phyloP scores from a whole-genome alignment of 2,797 vertebrate species.

The Xerus rutilus region DNA sequence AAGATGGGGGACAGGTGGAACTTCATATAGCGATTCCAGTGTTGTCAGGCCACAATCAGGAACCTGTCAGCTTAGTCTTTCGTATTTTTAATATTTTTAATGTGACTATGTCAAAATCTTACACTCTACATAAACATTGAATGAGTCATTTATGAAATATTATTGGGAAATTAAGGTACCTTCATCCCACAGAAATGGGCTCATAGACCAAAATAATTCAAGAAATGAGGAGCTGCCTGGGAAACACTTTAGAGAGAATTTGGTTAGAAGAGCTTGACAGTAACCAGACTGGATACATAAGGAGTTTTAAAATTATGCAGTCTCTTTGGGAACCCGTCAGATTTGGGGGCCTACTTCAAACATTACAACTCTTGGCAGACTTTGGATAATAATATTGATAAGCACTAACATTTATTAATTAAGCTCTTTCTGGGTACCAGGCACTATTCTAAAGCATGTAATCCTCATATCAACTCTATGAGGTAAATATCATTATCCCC shows the following conservation, averaged over 20 bases:
- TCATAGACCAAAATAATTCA: slow-evolving; percentile 33
- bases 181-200: slow-evolving; percentile 5
- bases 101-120: slow-evolving; percentile 39
- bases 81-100: slow-evolving; percentile 62
- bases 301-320: neutral
- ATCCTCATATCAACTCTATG: neutral
- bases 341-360: slow-evolving; percentile 17
- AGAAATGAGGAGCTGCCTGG: neutral
- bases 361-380: slow-evolving; percentile 3
- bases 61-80: slow-evolving; percentile 10
- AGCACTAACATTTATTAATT: slow-evolving; percentile 33
- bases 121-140: neutral
- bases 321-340: neutral
- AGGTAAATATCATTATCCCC: slow-evolving; percentile 14
- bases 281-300: neutral
- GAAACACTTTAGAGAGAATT: slow-evolving; percentile 33
- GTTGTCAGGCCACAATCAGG: neutral
- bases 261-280: slow-evolving; percentile 6
- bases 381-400: slow-evolving; percentile 1
- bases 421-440: neutral
- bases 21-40: neutral
- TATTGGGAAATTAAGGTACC: slow-evolving; percentile 32
- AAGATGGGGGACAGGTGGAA: neutral
- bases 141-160: slow-evolving; percentile 50
- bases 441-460: neutral